These are phyloP conservation scores for Babyrousa celebensis DNA, from an alignment of 2,797 vertebrate species.

Conservation along the genomic window DNA sequence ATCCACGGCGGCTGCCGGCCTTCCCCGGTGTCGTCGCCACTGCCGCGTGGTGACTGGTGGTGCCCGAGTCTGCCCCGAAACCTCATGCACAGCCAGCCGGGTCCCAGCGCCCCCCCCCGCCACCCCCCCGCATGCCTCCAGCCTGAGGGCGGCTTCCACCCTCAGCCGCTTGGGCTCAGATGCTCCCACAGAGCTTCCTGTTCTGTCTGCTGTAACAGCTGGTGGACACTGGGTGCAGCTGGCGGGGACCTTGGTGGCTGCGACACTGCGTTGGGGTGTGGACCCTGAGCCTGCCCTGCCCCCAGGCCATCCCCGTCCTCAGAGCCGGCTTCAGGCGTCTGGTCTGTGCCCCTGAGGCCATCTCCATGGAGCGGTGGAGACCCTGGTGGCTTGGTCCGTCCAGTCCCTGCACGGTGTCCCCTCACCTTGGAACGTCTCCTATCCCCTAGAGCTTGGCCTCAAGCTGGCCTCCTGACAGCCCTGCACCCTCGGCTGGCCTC, in stretches of 20 bases:
- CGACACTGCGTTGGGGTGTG: too few relatives aligned
- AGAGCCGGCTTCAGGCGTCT: not conserved
- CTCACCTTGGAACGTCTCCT: not conserved
- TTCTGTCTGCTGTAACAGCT: not conserved
- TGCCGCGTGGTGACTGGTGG: not conserved
- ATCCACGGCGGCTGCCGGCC: fast-evolving
- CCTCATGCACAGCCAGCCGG: not conserved
- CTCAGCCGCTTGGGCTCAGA: not conserved
- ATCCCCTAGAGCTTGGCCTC: not conserved
- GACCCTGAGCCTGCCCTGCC: not conserved
- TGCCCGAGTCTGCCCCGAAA: too few relatives aligned
- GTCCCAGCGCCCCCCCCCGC: not conserved
- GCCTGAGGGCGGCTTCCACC: not conserved
- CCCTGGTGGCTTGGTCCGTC: not conserved
- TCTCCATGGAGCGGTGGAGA: not conserved
- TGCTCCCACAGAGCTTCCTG: not conserved
- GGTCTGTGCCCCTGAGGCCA: too few relatives aligned
- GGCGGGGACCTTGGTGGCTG: not conserved
- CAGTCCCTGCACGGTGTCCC: too few relatives aligned
- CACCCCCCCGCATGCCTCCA: too few relatives aligned
- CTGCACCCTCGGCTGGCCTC: not conserved
- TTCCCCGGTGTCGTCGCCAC: too few relatives aligned
- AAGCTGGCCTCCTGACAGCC: not conserved
- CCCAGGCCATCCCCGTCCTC: too few relatives aligned
- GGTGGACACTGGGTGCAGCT: too few relatives aligned